phyloP scores from a whole-genome alignment of 53 echinoderm and acorn worm species.

The Arbacia lixula region DNA sequence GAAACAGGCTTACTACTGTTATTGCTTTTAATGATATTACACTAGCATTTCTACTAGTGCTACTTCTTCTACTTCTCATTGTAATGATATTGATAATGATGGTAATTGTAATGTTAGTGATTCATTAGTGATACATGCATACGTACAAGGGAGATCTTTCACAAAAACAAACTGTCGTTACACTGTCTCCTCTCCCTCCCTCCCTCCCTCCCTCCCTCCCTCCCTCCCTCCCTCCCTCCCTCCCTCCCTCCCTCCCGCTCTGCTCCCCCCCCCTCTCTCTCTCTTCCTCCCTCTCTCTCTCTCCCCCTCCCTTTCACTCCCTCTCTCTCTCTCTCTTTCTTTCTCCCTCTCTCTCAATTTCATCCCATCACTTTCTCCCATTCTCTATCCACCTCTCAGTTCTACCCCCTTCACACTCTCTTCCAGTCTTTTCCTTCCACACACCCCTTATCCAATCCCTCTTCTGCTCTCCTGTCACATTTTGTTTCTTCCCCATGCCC shows the following conservation, averaged over 20 bases:
- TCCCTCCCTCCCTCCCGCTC: neutral
- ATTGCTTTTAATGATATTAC: no score
- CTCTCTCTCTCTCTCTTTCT: slow-evolving; percentile 3
- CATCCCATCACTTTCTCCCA: neutral
- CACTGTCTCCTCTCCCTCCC: neutral
- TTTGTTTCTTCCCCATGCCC: neutral
- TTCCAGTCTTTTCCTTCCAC: neutral
- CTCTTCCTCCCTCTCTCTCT: neutral
- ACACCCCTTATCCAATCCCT: neutral
- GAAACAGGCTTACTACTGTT: no score
- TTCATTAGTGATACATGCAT: no score
- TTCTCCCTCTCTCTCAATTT: neutral
- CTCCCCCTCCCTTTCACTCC: neutral
- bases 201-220: neutral
- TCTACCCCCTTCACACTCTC: neutral
- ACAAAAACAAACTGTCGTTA: no score
- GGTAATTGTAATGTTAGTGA: no score
- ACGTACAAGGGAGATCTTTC: no score
- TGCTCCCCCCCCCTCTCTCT: neutral
- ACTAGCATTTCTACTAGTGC: no score
- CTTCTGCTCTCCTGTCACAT: neutral
- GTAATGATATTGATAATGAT: no score
- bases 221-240: neutral
- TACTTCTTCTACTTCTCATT: no score
- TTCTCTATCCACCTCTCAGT: neutral